A percentile compares a stretch with the other conserved stretches of the same genome.
These are phyloP conservation scores for Paramormyrops hopkinsi DNA, from an alignment of 2,797 vertebrate genomes.

Conservation along the genomic window DNA sequence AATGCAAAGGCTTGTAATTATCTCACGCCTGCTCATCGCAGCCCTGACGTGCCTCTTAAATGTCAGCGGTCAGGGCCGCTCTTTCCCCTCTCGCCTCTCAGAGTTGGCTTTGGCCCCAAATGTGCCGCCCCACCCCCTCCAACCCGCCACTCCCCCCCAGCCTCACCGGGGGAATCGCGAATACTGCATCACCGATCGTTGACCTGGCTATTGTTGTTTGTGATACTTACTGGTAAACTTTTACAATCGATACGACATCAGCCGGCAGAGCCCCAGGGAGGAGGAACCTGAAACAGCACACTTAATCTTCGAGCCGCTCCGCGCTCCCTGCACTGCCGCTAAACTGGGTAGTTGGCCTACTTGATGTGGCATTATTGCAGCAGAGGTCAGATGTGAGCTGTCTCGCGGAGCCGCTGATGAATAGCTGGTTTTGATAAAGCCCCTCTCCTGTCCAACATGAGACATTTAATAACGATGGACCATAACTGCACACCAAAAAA, in stretches of 20 bases:
- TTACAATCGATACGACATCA: slow-evolving; percentile 95
- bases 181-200: slow-evolving; percentile 74
- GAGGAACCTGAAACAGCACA: slow-evolving; percentile 80
- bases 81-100: slow-evolving; percentile 19
- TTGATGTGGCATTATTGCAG: slow-evolving; percentile 96
- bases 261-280: slow-evolving; percentile 84
- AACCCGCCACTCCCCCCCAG: slow-evolving; percentile 34
- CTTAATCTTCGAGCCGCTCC: slow-evolving; percentile 93
- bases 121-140: slow-evolving; percentile 15
- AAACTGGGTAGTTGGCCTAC: slow-evolving; percentile 94
- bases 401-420: slow-evolving; percentile 78
- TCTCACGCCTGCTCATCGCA: slow-evolving; percentile 71
- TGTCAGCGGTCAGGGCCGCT: slow-evolving; percentile 73
- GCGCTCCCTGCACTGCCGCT: slow-evolving; percentile 89
- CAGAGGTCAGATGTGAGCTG: slow-evolving; percentile 91
- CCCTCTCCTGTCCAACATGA: slow-evolving; percentile 78
- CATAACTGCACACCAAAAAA: slow-evolving; percentile 69
- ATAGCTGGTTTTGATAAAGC: slow-evolving; percentile 86
- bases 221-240: slow-evolving; percentile 97
- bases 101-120: slow-evolving; percentile 36
- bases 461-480: slow-evolving; percentile 93
- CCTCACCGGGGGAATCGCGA: slow-evolving; percentile 65
- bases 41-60: slow-evolving; percentile 83
- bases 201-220: slow-evolving; percentile 97
- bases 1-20: slow-evolving; percentile 86